Conservation (phyloP, 2,888 invertebrate species). For the Eristalinus aeneus region DNA sequence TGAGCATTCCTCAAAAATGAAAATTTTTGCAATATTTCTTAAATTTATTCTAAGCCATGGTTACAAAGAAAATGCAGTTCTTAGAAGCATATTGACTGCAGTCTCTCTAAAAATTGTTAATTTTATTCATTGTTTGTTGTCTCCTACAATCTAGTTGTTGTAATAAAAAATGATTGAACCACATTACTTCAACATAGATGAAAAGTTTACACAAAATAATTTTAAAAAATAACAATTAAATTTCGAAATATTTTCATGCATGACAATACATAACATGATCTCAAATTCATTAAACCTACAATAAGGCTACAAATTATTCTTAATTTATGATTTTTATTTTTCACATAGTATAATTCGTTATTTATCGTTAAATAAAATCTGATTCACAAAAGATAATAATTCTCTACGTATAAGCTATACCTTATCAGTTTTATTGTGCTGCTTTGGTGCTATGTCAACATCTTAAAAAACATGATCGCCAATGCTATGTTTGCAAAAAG, state of each 20-base stretch:
- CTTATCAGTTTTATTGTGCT: neutral
- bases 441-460: slow-evolving; percentile 91
- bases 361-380: slow-evolving; percentile 26
- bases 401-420: slow-evolving; percentile 26
- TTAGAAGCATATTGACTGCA: neutral
- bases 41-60: neutral
- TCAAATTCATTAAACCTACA: slow-evolving; percentile 16
- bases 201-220: neutral
- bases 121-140: neutral
- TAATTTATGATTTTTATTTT: neutral
- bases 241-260: slow-evolving; percentile 17
- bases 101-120: neutral
- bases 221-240: neutral
- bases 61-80: neutral
- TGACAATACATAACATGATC: neutral
- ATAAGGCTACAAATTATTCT: slow-evolving; percentile 39
- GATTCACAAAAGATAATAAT: slow-evolving; percentile 29
- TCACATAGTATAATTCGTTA: slow-evolving; percentile 30
- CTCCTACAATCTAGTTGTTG: neutral
- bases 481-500: slow-evolving; percentile 96
- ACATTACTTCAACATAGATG: neutral
- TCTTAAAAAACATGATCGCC: slow-evolving; percentile 97
- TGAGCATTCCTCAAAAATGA: slow-evolving; percentile 21
- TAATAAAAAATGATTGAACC: neutral
- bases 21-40: neutral